These are phyloP conservation scores for Enteromius paludinosus DNA, from an alignment of 2,797 vertebrate genomes.

Conservation along the genomic window DNA sequence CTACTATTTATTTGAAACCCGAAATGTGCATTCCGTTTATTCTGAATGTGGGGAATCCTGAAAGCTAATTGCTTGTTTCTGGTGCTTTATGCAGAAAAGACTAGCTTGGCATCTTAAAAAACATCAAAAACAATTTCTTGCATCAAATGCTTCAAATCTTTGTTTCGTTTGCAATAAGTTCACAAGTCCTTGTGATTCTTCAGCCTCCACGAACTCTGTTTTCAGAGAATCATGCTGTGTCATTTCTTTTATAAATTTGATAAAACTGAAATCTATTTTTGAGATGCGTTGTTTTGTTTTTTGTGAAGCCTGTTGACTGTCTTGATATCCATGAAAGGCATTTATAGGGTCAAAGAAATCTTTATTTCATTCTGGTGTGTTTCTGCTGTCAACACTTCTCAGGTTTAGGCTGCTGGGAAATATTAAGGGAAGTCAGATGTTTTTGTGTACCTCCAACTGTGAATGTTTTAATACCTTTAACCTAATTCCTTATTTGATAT, in stretches of 20 bases:
- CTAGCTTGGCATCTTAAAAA: neutral
- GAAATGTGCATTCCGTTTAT: neutral
- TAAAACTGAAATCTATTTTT: no score
- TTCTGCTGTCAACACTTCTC: neutral
- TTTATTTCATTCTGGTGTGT: neutral
- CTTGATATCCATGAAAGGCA: neutral
- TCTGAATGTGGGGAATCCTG: neutral
- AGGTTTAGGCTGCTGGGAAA: neutral
- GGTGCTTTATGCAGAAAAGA: neutral
- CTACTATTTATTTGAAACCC: neutral
- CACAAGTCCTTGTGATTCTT: neutral
- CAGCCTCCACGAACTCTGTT: neutral
- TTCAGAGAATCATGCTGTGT: neutral
- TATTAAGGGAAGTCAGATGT: neutral
- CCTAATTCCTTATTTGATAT: neutral
- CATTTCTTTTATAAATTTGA: neutral
- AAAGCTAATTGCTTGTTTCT: neutral
- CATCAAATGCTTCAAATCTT: neutral
- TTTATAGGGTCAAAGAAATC: neutral
- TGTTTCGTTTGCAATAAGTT: neutral
- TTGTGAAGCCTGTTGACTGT: neutral
- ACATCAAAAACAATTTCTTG: neutral
- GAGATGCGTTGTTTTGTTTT: no score
- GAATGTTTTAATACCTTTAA: neutral
- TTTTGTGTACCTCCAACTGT: neutral